Conservation (phyloP, 2,888 invertebrate genomes). For the Pyrrhia umbra region DNA sequence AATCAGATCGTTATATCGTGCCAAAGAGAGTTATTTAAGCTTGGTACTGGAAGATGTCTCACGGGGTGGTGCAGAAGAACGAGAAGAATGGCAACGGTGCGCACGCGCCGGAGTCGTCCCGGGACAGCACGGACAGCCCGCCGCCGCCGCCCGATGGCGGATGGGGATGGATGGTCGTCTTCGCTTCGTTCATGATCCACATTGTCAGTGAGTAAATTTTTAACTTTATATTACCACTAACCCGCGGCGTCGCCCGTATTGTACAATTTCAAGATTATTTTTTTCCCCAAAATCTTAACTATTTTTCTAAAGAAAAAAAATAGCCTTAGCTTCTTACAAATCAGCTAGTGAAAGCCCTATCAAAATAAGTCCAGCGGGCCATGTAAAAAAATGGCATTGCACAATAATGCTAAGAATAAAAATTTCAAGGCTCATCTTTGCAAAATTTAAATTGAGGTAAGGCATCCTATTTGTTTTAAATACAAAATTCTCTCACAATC, state of each 20-base stretch:
- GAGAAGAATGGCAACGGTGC: constrained; percentile 78
- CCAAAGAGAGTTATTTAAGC: constrained; percentile 59
- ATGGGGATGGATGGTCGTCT: constrained; percentile 98
- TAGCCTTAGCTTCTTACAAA: too few species aligned
- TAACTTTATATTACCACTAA: background rate
- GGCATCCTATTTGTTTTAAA: too few species aligned
- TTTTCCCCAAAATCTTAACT: too few species aligned
- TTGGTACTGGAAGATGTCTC: constrained; percentile 77
- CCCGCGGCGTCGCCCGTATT: background rate
- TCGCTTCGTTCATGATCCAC: constrained; percentile 99
- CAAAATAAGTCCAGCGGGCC: too few species aligned
- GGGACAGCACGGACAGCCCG: constrained; percentile 78
- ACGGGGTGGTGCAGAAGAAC: constrained; percentile 82
- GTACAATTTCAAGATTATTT: background rate
- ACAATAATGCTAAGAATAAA: too few species aligned
- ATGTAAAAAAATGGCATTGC: too few species aligned
- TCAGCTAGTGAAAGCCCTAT: too few species aligned
- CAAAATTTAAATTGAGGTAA: too few species aligned
- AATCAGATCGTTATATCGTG: constrained; percentile 59
- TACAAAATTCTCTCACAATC: too few species aligned
- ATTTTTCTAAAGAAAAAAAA: too few species aligned
- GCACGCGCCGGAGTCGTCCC: constrained; percentile 73
- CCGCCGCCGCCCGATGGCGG: constrained; percentile 97
- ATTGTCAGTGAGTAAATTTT: constrained; percentile 94
- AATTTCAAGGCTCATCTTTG: too few species aligned